Base-by-base conservation (phyloP, 2,113 vertebrate genomes). In the Balaeniceps rex region DNA sequence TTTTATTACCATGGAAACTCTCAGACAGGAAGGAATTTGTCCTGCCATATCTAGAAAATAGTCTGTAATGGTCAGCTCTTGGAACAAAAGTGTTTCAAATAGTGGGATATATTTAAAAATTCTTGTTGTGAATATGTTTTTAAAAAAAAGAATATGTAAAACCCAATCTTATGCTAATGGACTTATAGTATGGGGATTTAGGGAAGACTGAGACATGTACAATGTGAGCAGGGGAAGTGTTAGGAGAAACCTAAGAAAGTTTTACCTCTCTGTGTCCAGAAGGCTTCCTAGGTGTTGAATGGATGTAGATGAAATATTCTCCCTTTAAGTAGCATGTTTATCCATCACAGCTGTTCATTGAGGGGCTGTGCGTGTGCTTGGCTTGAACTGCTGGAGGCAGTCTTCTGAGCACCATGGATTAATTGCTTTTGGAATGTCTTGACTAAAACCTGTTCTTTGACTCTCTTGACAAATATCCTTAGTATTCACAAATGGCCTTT, bases 21-120 rank as follows among this genome's bases (percentile, higher is more conserved):
- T 97, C 96, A 96, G 97, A 97, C 97, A 97, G 97, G 95, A 97
- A 97, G 97, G 97, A 97, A 97, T 97, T 97, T 97, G 96, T 97
- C 95, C 97, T 97, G 91, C 97, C 91, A 91, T 97, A 97, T 97
- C 96, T 97, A 97, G 95, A 97, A 97, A 97, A 97, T 91, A 97
- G 95, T 96, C 96, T 97, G 96, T 97, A 96, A 96, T 97, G 96
- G 95, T 96, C 96, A 97, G 95, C 96, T 96, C 87, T 88, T 96
- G 89, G 89, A 97, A 97, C 96, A 97, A 97, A 97, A 97, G 94
- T 97, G 82, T 86, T 96, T 91, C 82, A 7, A 96, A 90, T 90
- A 88, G 75, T 74, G 84, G 82, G 64, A 81, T 94, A 90, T 91
- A 91, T 96, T 96, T 90, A 83, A 96, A 97, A 96, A 94, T 85